A percentile compares a stretch with the other conserved stretches of the same genome.
Conservation (phyloP, 2,113 vertebrate species). For the Cyrtonyx montezumae region DNA sequence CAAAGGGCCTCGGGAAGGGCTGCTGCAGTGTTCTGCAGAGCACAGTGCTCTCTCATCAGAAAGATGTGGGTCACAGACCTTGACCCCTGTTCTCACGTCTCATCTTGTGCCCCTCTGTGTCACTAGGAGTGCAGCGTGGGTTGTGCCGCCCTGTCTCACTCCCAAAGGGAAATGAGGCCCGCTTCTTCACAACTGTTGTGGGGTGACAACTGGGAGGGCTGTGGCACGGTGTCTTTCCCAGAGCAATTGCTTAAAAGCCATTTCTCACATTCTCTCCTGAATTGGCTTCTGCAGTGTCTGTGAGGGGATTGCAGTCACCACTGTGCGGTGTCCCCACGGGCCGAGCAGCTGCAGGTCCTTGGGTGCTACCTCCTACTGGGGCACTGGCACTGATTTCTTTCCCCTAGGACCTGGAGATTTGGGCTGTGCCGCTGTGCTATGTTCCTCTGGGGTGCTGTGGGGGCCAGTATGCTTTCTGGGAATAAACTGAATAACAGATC, state of each 20-base stretch:
- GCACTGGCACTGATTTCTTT: background rate
- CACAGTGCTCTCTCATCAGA: background rate
- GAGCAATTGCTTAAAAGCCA: background rate
- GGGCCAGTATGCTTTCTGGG: background rate
- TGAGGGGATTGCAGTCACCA: background rate
- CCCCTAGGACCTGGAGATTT: background rate
- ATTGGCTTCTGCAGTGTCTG: background rate
- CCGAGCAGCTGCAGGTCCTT: rapidly evolving
- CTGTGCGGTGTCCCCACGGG: rapidly evolving
- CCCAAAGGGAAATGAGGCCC: background rate
- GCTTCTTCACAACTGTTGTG: too few species aligned
- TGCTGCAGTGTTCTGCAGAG: background rate
- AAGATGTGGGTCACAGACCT: background rate
- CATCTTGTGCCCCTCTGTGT: background rate
- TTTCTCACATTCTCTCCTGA: background rate
- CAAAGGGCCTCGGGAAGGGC: background rate
- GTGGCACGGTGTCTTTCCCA: background rate
- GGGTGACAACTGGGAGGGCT: background rate
- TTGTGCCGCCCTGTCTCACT: background rate
- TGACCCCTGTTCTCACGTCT: background rate
- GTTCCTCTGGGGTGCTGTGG: background rate
- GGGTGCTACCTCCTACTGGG: rapidly evolving
- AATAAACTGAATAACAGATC: background rate
- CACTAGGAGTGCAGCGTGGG: background rate
- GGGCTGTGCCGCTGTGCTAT: background rate